phyloP scores from a whole-genome alignment of 2,113 vertebrate genomes.

The Saccopteryx leptura region DNA sequence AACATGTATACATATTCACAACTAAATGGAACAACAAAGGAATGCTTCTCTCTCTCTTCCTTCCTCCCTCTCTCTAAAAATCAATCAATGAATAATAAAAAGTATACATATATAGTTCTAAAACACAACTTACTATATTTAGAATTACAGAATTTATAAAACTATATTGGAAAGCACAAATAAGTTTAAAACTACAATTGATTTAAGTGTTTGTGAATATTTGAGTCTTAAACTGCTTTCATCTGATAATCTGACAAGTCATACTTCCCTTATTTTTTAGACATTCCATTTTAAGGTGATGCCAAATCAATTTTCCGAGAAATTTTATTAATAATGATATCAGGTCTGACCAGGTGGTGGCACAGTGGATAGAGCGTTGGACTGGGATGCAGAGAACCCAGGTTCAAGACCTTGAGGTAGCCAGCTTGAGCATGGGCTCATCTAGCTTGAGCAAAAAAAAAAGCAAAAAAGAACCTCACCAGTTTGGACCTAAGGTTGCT shows the following conservation, averaged over 20 bases:
- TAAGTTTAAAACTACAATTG: not conserved
- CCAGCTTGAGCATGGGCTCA: no score
- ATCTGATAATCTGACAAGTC: constrained; percentile 21
- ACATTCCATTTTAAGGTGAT: not conserved
- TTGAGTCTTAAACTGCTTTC: constrained; percentile 28
- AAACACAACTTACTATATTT: not conserved
- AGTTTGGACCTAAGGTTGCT: no score
- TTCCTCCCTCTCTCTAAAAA: no score
- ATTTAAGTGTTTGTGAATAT: not conserved
- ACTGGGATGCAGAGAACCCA: no score
- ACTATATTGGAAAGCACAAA: not conserved
- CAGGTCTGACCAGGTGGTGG: no score
- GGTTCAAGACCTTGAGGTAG: no score
- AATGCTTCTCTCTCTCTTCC: no score
- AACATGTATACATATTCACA: no score
- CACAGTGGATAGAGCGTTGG: no score
- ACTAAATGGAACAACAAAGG: no score
- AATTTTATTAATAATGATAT: constrained; percentile 28
- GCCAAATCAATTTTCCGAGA: not conserved
- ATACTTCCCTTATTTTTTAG: not conserved
- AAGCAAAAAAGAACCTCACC: no score
- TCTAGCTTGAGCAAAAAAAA: no score
- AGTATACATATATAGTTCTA: not conserved
- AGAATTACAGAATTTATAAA: constrained; percentile 26
- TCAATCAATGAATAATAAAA: not conserved